These are phyloP conservation scores for Mesorhabditis spiculigera DNA, from an alignment of 2,888 invertebrate genomes.

Conservation along the genomic window DNA sequence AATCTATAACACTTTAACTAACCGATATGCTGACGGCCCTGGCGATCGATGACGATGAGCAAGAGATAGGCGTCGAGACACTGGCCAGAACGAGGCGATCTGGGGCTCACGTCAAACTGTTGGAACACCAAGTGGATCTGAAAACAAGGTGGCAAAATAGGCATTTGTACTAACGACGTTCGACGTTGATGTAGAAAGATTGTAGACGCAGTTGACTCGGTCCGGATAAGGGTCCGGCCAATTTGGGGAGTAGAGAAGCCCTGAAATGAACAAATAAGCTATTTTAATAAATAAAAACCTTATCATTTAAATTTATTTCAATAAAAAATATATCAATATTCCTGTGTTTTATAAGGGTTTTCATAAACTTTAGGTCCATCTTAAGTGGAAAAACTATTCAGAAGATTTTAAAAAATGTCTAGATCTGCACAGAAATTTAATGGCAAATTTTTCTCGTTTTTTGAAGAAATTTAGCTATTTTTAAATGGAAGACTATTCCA, in stretches of 20 bases:
- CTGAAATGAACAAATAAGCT: slow-evolving; percentile 7
- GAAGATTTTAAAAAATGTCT: too few relatives aligned
- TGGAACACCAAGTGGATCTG: slow-evolving; percentile 10
- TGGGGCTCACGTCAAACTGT: not conserved
- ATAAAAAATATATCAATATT: too few relatives aligned
- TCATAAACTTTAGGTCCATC: too few relatives aligned
- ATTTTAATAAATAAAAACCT: too few relatives aligned
- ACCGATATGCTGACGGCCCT: slow-evolving; percentile 17
- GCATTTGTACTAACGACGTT: slow-evolving; percentile 41
- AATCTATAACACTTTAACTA: slow-evolving; percentile 12
- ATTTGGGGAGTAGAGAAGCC: slow-evolving; percentile 33
- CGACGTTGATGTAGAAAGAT: slow-evolving; percentile 34
- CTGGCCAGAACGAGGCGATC: slow-evolving; percentile 27
- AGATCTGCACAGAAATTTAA: too few relatives aligned
- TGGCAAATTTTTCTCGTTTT: too few relatives aligned
- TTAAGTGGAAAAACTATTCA: too few relatives aligned
- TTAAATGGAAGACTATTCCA: too few relatives aligned
- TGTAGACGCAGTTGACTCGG: slow-evolving; percentile 38
- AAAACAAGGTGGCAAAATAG: slow-evolving; percentile 41
- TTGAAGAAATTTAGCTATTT: too few relatives aligned
- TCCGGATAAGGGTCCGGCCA: slow-evolving; percentile 39
- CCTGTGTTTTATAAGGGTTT: too few relatives aligned
- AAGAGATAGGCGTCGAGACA: slow-evolving; percentile 54
- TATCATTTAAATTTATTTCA: too few relatives aligned
- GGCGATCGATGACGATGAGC: slow-evolving; percentile 41